Conservation (phyloP, 1,140 invertebrate species). For the Tetragnatha versicolor region DNA sequence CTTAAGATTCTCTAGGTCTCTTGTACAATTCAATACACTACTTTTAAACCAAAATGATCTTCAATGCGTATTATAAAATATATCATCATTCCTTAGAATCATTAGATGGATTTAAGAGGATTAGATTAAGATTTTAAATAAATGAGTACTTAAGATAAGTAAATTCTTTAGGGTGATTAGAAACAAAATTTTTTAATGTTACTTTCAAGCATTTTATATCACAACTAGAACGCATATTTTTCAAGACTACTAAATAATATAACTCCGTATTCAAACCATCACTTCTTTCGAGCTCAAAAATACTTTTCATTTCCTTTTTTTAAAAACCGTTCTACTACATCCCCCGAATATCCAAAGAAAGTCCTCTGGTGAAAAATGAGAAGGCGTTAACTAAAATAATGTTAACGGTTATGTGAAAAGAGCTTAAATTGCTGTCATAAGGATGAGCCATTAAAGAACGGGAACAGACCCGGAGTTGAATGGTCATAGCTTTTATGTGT, state of each 20-base stretch:
- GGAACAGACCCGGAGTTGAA: not conserved
- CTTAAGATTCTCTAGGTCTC: too few species aligned
- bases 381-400: too few species aligned
- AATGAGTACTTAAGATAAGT: not conserved
- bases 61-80: too few species aligned
- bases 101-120: not conserved
- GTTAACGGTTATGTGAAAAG: not conserved
- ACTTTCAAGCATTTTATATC: not conserved
- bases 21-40: too few species aligned
- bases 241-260: not conserved
- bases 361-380: too few species aligned
- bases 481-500: not conserved
- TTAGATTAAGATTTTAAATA: not conserved
- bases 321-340: too few species aligned
- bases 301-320: too few species aligned
- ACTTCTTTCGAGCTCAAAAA: not conserved
- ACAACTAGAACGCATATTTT: not conserved
- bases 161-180: not conserved
- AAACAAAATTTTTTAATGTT: not conserved
- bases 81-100: not conserved
- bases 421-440: constrained; percentile 17
- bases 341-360: too few species aligned
- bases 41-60: too few species aligned
- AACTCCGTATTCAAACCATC: not conserved
- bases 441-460: not conserved